Evolutionary conservation across 2,888 invertebrate genomes (phyloP), one percentile per base, ranked within the genome.

Genomic region (Philopedon plagiatum): DNA sequence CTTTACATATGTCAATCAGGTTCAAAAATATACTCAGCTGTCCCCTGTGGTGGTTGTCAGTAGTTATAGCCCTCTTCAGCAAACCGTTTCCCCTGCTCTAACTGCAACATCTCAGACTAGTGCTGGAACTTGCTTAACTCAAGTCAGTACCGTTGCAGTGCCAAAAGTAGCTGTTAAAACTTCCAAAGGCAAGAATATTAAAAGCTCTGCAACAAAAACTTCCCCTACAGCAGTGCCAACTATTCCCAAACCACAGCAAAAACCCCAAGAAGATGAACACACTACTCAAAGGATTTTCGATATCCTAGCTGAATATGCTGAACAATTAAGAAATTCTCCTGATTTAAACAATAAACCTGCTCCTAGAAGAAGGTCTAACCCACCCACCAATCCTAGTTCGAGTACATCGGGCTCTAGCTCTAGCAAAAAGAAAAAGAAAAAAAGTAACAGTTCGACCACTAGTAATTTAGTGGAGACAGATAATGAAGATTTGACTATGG

Each of bases 321-420:
- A 94, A 79, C 93, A 94, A 80, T 87, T 94, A 46, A 88, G 93
- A 77, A 94, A 93, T 80, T 93, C 93, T 0, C 94, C 94, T 0
- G 94, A 94, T 84, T 82, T 90, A 46, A 94, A 93, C 81, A 92
- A 94, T 82, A 94, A 93, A 83, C 94, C 94, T 0, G 94, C 94
- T 0, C 94, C 94, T 0, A 87, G 94, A 46, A 87, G 94, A 77
- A 87, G 94, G 64, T 90, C 92, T 0, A 93, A 93, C 83, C 91
- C 91, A 11, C 92, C 93, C 0, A 90, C 92, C 0, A 92, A 91
- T 85, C 91, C 92, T 0, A 89, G 89, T 58, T 91, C 91, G 15
- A 90, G 90, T 46, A 92, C 92, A 74, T 89, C 93, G 46, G 91
- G 92, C 79, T 92, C 92, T 82, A 90, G 91, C 65, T 89, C 88